phyloP scores from a whole-genome alignment of 2,888 invertebrate genomes.

The Choreutis nemorana region DNA sequence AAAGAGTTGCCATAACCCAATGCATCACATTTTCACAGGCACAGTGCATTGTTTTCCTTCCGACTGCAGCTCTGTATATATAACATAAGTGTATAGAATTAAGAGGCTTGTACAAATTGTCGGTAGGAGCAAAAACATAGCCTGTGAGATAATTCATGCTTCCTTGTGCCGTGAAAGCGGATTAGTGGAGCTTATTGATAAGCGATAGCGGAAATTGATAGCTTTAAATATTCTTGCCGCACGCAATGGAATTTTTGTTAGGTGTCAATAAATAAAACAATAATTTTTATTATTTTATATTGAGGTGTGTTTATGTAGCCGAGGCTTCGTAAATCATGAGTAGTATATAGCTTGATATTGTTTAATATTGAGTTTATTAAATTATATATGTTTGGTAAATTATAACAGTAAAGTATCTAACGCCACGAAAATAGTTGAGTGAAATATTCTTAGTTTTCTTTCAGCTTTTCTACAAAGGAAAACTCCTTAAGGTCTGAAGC shows the following conservation, averaged over 20 bases:
- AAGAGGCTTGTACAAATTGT: too few species aligned
- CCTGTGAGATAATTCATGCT: slow-evolving; percentile 11
- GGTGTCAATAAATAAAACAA: background rate
- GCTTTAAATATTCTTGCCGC: background rate
- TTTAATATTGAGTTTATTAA: too few species aligned
- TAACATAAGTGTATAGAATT: too few species aligned
- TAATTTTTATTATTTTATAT: background rate
- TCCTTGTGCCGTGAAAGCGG: slow-evolving; percentile 9
- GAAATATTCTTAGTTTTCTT: too few species aligned
- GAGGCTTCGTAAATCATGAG: background rate
- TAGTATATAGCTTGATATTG: background rate
- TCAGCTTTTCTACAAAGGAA: slow-evolving; percentile 1
- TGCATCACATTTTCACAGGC: too few species aligned
- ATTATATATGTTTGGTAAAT: too few species aligned
- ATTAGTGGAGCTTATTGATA: slow-evolving; percentile 2
- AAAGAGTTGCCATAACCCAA: too few species aligned
- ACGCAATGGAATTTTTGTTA: background rate
- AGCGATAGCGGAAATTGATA: slow-evolving; percentile 5
- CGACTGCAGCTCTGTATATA: too few species aligned
- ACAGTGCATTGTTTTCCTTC: too few species aligned
- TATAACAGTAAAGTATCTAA: too few species aligned
- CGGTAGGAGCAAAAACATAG: slow-evolving; percentile 9
- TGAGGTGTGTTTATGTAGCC: slow-evolving; percentile 1
- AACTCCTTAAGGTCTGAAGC: slow-evolving; percentile 3
- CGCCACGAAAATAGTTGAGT: too few species aligned